phyloP scores from a whole-genome alignment of 2,888 invertebrate genomes.

The Lamellibrachia columna region DNA sequence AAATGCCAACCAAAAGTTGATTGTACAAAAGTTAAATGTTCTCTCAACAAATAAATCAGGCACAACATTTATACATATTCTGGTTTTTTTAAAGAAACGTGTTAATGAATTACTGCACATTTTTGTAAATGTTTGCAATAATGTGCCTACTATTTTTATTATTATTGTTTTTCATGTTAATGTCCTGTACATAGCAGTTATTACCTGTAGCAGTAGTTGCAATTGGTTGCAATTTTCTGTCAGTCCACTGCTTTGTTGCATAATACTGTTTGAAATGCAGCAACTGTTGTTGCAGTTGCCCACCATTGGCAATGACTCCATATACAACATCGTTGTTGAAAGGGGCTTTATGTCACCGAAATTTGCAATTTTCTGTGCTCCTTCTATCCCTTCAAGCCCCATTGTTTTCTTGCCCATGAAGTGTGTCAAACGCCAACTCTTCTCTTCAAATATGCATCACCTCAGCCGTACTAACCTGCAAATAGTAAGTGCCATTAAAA shows the following conservation, averaged over 20 bases:
- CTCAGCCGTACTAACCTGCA: background rate
- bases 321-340: conserved; percentile 11
- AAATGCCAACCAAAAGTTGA: no score
- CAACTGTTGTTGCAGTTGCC: conserved; percentile 4
- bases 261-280: conserved; percentile 16
- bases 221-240: conserved; percentile 3
- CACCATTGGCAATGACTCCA: background rate
- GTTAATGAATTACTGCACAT: no score
- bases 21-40: no score
- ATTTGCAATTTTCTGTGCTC: conserved; percentile 16
- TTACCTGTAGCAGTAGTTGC: conserved; percentile 16
- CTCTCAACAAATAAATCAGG: no score
- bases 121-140: background rate
- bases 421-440: conserved; percentile 6
- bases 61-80: no score
- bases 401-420: conserved; percentile 16
- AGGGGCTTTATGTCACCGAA: conserved; percentile 16
- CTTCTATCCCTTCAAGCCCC: conserved; percentile 10
- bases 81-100: no score
- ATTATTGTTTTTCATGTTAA: background rate
- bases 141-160: background rate
- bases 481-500: background rate
- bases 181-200: background rate
- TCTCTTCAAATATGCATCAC: background rate
- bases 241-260: conserved; percentile 12